Base-by-base conservation (phyloP, 2,888 invertebrate species). In the Drosophila neutralis region DNA sequence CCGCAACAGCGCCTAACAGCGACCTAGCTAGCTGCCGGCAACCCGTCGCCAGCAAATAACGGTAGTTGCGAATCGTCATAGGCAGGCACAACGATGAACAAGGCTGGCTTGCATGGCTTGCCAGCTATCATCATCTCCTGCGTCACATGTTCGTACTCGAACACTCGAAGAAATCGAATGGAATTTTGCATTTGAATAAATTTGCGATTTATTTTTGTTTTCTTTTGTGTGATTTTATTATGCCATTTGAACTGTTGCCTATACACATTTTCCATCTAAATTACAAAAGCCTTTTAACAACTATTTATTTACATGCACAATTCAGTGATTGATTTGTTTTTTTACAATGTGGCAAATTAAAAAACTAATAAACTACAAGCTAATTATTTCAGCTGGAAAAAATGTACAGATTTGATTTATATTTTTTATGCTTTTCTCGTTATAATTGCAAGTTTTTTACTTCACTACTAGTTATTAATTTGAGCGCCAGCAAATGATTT, bases 251-350 rank as follows among this genome's bases (percentile, higher is more conserved):
- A 83, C 81, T 54, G 70, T 80, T 83, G 83, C 74, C 76, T 85
- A 78, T 82, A 85, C 80, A 83, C 70, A 85, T 65, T 74, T 71
- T 73, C 62, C 62, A 52, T 80, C 84, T 84, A 84, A 70, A 75
- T 83, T 86, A 86, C 73, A 84, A 83, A 87, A 84, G 80, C 87
- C 61, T 68, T 79, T 79, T 77, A 79, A 82, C 82, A 83, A 76
- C 82, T 79, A 78, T 60, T 66, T 74, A 76, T 82, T 73, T 76
- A 79, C 74, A 79, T 21, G 0, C 1, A 21, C 21, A 61, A 65
- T 66, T 77, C 31, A 51, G 33, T 60, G 65, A 51, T 36, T 27
- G 57, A 27, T 5, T 61, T 29, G 21, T 59, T 45, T 45, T 59
- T 60, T 63, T 76, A 75, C 70, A 79, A 75, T 60, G 73, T 57